Evolutionary conservation across 2,888 invertebrate species (phyloP), one percentile per base, ranked within the genome.

Genomic region (Scrobipalpa costella): DNA sequence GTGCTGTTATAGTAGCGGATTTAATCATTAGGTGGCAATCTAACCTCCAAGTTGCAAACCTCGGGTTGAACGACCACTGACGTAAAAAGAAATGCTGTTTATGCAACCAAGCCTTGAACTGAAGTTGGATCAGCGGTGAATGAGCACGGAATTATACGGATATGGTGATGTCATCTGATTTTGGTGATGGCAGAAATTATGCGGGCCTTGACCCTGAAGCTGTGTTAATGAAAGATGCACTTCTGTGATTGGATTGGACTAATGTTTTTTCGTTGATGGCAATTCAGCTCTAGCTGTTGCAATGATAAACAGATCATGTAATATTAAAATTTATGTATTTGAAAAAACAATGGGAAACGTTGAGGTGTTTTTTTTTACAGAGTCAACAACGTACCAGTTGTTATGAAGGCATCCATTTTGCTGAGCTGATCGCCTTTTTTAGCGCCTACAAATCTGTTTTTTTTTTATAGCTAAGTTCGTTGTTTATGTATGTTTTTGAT

Each of bases 11-110:
- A 27, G 27, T 27, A 5, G 27, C 40, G 13, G 40, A 9, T 9
- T 6, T 2, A 27, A 2, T 0, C 50, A 11, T 21, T 52, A 52
- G 6, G 11, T 21, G 21, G 13, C 21, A 21, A 27, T 19, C 21
- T 52, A 52, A 11, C 50, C 17, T 19, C 19, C 17, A 21, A 21
- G 21, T 52, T 38, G 38, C 38, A 38, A 38, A 11, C 19, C 21
- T 19, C n/a, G 13, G 15, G 59, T 19, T 40, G 36, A 59, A 44
- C 44, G 59, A 27, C 21, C 61, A 9, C 8, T 61, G 61, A 61
- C 34, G 61, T 33, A 61, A 61, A 15, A 50, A 50, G 61, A 61
- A 61, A 61, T 49, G 49, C n/a, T n/a, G 34, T 49, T 60, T 61
- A 50, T 49, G 49, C 33, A 61, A 61, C 15, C 21, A 9, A 17